phyloP scores from a whole-genome alignment of 2,113 vertebrate genomes.

The Solea solea region DNA sequence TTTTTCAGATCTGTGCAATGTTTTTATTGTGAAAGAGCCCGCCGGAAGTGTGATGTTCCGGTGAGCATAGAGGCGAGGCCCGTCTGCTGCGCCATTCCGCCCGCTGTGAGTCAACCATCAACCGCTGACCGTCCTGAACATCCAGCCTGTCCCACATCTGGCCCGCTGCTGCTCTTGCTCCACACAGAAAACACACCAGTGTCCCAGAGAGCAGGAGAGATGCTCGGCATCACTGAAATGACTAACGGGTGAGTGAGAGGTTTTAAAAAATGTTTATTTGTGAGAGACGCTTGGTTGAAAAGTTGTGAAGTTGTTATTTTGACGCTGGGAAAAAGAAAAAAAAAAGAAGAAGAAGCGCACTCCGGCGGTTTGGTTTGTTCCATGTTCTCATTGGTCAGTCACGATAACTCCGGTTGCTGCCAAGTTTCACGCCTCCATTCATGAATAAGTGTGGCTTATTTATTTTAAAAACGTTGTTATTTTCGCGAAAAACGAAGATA shows the following conservation, averaged over 20 bases:
- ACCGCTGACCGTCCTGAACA: neutral
- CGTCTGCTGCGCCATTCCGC: slow-evolving; percentile 56
- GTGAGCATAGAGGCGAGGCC: slow-evolving; percentile 52
- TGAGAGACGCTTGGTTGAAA: neutral
- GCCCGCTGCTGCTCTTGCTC: slow-evolving; percentile 18
- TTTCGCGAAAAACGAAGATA: neutral
- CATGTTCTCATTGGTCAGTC: neutral
- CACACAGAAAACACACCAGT: slow-evolving; percentile 2
- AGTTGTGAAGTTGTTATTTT: slow-evolving; percentile 51
- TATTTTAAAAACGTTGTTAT: neutral
- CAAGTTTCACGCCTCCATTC: too few species aligned
- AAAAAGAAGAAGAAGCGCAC: slow-evolving; percentile 9
- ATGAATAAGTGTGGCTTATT: neutral
- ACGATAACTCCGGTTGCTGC: neutral
- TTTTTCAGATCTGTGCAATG: too few species aligned
- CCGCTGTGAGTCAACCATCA: neutral
- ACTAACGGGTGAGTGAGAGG: slow-evolving; percentile 73
- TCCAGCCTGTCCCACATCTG: slow-evolving; percentile 59
- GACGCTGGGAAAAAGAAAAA: neutral
- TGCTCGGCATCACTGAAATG: slow-evolving; percentile 79
- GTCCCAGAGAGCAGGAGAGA: slow-evolving; percentile 23
- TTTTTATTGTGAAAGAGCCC: slow-evolving; percentile 38
- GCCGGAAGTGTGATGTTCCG: neutral
- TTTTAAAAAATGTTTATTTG: neutral
- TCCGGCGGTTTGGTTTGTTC: neutral